These are phyloP conservation scores for Gyrodactylus salaris DNA, from an alignment of 1,140 invertebrate species.

Conservation along the genomic window DNA sequence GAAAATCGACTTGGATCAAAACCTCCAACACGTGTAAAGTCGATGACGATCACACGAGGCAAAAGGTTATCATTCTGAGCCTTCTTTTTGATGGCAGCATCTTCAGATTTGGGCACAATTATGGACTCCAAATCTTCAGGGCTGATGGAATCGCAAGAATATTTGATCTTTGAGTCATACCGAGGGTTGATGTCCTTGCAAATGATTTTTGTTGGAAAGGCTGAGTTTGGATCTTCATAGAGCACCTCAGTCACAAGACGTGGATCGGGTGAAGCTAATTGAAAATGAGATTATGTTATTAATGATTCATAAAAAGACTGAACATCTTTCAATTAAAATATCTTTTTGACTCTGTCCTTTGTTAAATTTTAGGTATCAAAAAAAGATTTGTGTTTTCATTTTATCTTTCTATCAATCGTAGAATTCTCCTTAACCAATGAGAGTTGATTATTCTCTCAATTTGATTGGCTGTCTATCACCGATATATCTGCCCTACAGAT, in stretches of 20 bases:
- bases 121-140: background rate
- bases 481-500: too few species aligned
- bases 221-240: background rate
- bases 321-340: too few species aligned
- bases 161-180: background rate
- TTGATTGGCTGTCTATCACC: too few species aligned
- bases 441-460: too few species aligned
- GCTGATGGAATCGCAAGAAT: background rate
- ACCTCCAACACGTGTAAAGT: background rate
- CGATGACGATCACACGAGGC: background rate
- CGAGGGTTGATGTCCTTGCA: background rate
- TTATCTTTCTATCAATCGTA: too few species aligned
- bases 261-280: background rate
- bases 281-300: too few species aligned
- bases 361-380: too few species aligned
- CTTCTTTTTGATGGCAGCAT: background rate
- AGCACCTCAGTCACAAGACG: background rate
- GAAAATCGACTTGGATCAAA: background rate
- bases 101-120: background rate
- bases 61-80: background rate
- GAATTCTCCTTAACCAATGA: too few species aligned
- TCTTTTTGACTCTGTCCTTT: too few species aligned
- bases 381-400: too few species aligned
- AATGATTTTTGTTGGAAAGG: background rate
- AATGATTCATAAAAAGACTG: too few species aligned